Base-by-base conservation (phyloP, 2,113 vertebrate species). In the Oreotrochilus melanogaster region DNA sequence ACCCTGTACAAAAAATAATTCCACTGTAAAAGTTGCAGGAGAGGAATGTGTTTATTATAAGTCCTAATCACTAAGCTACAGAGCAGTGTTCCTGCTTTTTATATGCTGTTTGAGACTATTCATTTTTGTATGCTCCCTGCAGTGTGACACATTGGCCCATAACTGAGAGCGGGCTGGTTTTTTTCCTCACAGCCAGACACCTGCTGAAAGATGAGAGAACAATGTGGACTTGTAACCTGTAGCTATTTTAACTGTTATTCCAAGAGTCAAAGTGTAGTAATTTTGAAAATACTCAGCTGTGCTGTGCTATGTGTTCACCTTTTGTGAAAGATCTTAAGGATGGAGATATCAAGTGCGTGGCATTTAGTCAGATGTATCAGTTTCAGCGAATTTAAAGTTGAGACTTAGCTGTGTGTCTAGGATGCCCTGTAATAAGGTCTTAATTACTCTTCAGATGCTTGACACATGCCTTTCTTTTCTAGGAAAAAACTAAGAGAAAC, bases 281-380 rank as follows among this genome's bases (percentile, higher is more conserved):
- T 65, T 78, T 50, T 83, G 4, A 56, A 50, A 74, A 70, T 10
- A 31, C 51, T 65, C 21, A 61, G 9, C 11, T 65, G 9, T 0
- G 0, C 11, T 53, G 6, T 16, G 30, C 5, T 21, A 1, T 50
- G 10, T 37, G 9, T 14, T 22, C 13, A 60, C n/a, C 2, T 56
- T 60, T 51, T 35, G 24, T 75, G 37, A 53, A 65, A 58, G 37
- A 27, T 53, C 17, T 48, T 53, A 56, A 48, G 18, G 3, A 16
- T 18, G 7, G 31, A 65, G 15, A 17, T 45, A 2, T 5, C 6
- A 23, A 10, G 2, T 10, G 4, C 25, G 6, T 39, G 18, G 24
- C 28, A 2, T 22, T 64, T 48, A 54, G 12, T 39, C 69, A 43
- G 24, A 15, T 22, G 14, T 16, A 48, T 42, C 8, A 24, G 25